Base-by-base conservation (phyloP, 2,888 invertebrate genomes). In the Lepidocyrtinus sp. region DNA sequence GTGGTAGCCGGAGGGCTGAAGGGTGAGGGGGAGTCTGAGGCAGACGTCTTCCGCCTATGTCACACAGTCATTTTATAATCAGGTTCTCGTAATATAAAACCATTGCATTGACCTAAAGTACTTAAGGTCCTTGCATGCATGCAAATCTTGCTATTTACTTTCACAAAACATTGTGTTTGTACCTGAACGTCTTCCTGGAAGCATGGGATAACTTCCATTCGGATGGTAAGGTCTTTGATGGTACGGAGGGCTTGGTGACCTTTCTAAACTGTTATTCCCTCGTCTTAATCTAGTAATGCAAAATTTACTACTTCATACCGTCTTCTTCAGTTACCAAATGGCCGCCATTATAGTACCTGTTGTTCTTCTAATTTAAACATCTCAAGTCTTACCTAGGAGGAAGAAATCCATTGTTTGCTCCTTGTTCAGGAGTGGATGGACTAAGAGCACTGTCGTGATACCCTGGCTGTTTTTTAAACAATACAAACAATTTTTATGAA, bases 161-260 rank as follows among this genome's bases (percentile, higher is more conserved):
- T 22, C 19, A 25, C 26, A 12, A 24, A 19, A 17, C 24, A 25
- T 25, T 64, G 21, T 21, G n/a, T 5, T 15, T 15, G 72, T 79
- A 86, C 86, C 86, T 70, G 85, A 72, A 25, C 86, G 81, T 68
- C 85, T 81, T 77, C 86, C 85, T 36, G 85, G 85, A 59, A 86
- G 82, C 83, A 86, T 83, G 0, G 86, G 86, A 81, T 85, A 86
- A 50, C 86, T 86, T 50, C 86, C 86, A 50, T 86, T 86, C 0
- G 83, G 82, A 73, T 85, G 84, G 81, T 83, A 84, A 50, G 81
- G 82, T 76, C 85, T 82, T 45, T 77, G 80, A 17, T 83, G 79
- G 82, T 85, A 85, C 62, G 84, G 85, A 62, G 86, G 86, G 68
- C 85, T 86, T 46, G 86, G 85, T 1, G 85, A 85, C 69, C 86